Base-by-base conservation (phyloP, 2,113 vertebrate species). In the Xerus inauris region DNA sequence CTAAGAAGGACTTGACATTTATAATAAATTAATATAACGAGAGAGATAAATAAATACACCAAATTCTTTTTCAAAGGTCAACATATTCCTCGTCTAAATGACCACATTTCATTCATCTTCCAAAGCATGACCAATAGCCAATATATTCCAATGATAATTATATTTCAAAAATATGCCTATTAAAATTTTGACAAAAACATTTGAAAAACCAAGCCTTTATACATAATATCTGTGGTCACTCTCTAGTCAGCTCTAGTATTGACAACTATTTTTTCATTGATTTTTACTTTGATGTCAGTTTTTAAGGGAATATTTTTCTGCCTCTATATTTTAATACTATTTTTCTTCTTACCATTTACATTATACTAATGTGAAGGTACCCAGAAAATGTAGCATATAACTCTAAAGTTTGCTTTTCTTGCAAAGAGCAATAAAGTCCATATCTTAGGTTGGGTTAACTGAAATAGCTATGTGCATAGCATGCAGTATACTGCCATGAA, bases 281-380 rank as follows among this genome's bases (percentile, higher is more conserved):
- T 86, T 84, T 95, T 90, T 59, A 86, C 45, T 79, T 80, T 45
- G 19, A 51, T 91, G 16, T 54, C 45, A 77, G 8, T 71, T 93
- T 89, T 85, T 91, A 91, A 83, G 38, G 71, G 38, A 85, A 10
- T 86, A 32, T 72, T 85, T 88, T 92, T 88, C 17, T 79, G 67
- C 22, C 14, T 91, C 10, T 38, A 42, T 22, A 6, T 82, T 93
- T 75, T 28, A 54, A 54, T 40, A 49, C 20, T 93, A 4, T 45
- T 26, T 59, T 45, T 42, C n/a, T 30, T 64, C 40, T 30, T 35
- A 49, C 42, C 65, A 28, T 87, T 89, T 3, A 69, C 13, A 28
- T 71, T 51, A 51, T 51, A 51, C 49, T 51, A 13, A 85, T 57
- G 54, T 59, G 35, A 87, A 80, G 30, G 6, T 57, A 83, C 16